Evolutionary conservation across 92 coral and sea anemone species (phyloP).

Genomic region (Palythoa heliodiscus): DNA sequence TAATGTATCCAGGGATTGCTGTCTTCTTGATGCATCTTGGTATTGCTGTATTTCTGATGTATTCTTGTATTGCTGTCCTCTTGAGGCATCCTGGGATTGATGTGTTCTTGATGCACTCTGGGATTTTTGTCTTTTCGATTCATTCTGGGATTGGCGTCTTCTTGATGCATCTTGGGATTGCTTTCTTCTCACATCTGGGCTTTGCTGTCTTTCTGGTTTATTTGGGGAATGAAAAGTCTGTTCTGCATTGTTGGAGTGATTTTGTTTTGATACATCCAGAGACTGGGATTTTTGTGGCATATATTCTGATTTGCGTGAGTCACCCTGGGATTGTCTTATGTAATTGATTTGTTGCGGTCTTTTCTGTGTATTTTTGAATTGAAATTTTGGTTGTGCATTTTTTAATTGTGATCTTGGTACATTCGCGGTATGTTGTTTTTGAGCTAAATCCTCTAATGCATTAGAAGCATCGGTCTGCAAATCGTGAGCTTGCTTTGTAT

Average conservation of each 20-base stretch:
- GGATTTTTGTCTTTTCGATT: not conserved
- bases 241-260: not conserved
- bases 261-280: not conserved
- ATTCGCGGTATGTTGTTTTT: not conserved
- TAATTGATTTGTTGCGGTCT: not conserved
- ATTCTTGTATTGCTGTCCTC: not conserved
- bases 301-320: not conserved
- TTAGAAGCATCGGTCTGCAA: not conserved
- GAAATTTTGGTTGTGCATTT: not conserved
- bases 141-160: not conserved
- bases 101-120: not conserved
- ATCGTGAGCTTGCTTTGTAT: not conserved
- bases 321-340: not conserved
- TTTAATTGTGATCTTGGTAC: not conserved
- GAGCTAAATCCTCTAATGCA: not conserved
- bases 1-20: slow-evolving; percentile 10
- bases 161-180: not conserved
- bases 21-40: not conserved
- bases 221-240: not conserved
- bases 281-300: not conserved
- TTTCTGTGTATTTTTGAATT: not conserved
- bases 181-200: not conserved
- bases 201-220: not conserved
- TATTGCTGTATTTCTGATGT: not conserved
- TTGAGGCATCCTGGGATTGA: not conserved